A percentile compares a stretch with the other conserved stretches of the same genome.
Conservation (phyloP, 1,140 invertebrate genomes). For the Galleria mellonella region DNA sequence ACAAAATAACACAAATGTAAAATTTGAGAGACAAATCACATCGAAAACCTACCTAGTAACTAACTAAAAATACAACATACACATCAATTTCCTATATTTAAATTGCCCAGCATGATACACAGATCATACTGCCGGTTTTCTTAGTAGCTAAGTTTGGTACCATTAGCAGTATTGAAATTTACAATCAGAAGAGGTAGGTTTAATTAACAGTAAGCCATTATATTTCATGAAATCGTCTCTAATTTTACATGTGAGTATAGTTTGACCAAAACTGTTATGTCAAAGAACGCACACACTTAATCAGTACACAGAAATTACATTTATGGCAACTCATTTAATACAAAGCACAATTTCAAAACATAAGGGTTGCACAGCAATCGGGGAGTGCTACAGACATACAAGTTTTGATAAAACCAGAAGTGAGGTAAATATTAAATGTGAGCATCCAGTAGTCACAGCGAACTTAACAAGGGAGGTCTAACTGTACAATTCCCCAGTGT, state of each 20-base stretch:
- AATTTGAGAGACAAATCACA: constrained; percentile 74
- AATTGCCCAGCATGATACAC: constrained; percentile 43
- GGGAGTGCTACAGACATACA: constrained; percentile 37
- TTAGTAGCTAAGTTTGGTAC: constrained; percentile 68
- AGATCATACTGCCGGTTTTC: constrained; percentile 34
- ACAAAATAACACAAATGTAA: constrained; percentile 75
- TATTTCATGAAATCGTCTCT: constrained; percentile 57
- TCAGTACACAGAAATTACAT: constrained; percentile 38
- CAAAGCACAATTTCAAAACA: constrained; percentile 53
- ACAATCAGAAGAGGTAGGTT: constrained; percentile 74
- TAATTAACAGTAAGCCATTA: constrained; percentile 57
- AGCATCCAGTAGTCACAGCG: constrained; percentile 69
- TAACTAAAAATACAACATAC: constrained; percentile 76
- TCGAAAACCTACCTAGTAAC: constrained; percentile 74
- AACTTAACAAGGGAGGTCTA: constrained; percentile 73
- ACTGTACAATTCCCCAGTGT: constrained; percentile 72
- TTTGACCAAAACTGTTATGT: constrained; percentile 59
- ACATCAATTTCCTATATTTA: constrained; percentile 72
- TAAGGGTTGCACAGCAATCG: constrained; percentile 24
- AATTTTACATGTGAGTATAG: constrained; percentile 65
- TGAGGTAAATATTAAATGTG: constrained; percentile 56
- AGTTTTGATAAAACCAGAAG: constrained; percentile 58
- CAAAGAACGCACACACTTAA: constrained; percentile 20
- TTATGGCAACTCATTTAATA: constrained; percentile 45
- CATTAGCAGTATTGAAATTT: constrained; percentile 72